Base-by-base conservation (phyloP, 2,888 invertebrate genomes). In the Eumacrocentrus americanus region DNA sequence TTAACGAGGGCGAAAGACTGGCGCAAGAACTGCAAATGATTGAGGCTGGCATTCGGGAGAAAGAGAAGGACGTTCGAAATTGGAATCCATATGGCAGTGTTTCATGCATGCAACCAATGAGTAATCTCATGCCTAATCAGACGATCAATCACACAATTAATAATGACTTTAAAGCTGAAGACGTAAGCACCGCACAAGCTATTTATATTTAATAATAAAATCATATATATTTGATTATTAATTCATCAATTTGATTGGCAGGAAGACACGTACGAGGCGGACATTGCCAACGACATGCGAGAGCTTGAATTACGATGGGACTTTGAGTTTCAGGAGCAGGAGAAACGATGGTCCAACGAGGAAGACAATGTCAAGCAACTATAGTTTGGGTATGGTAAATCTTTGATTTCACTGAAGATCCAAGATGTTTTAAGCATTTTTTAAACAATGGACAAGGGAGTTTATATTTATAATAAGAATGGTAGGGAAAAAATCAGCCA, bases 201-300 rank as follows among this genome's bases (percentile, higher is more conserved):
- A 38, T 18, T 37, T 3, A 14, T 34, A 11, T 29, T 20, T 16
- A 12, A 42, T 34, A 3, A 48, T 37, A 25, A 50, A 44, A 40
- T 48, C 20, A 50, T 22, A 54, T 6, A 11, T 6, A 46, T 2
- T 7, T 20, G 38, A 23, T 47, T 20, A 44, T 16, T 40, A 2
- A 12, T 29, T 48, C 14, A 23, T 50, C 11, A 9, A 3, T 38
- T 38, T 25, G n/a, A n/a, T 35, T 52, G 23, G 18, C 46, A 86
- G 76, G 86, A 87, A 71, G 86, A 86, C 61, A 85, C 84, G 62
- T 87, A 87, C 68, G 88, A 88, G 71, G 85, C 83, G 63, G 86
- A 86, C 60, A 88, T 89, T 63, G 89, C 87, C 38, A 87, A 88
- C 68, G 88, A 88, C 70, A 88, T 89, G 84, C 82, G 86, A 12